A percentile compares a stretch with the other conserved stretches of the same genome.
phyloP scores from a whole-genome alignment of 2,888 invertebrate genomes.

The Mongoloraphidia duomilia region DNA sequence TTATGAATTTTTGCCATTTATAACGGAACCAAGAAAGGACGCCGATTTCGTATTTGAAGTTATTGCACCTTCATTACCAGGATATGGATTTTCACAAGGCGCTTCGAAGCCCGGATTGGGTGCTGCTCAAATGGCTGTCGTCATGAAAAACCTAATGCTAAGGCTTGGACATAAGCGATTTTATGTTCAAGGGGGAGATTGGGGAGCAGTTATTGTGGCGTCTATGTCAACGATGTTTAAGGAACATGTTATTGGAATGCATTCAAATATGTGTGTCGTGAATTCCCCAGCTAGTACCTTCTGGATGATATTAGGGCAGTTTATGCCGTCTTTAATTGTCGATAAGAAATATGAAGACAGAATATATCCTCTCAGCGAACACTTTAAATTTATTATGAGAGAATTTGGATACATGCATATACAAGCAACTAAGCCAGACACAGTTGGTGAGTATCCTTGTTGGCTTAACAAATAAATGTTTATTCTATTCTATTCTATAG shows the following conservation, averaged over 20 bases:
- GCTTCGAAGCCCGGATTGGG: slow-evolving; percentile 47
- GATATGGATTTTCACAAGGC: slow-evolving; percentile 35
- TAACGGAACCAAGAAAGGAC: slow-evolving; percentile 36
- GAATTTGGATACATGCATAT: slow-evolving; percentile 56
- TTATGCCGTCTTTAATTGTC: slow-evolving; percentile 42
- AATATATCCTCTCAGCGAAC: slow-evolving; percentile 36
- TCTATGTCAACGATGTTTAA: slow-evolving; percentile 51
- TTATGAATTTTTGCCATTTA: slow-evolving; percentile 54
- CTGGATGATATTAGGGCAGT: slow-evolving; percentile 30
- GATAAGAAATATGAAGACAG: slow-evolving; percentile 33
- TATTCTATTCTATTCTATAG: too few species aligned
- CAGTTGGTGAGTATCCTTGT: slow-evolving; percentile 44
- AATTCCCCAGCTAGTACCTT: slow-evolving; percentile 19
- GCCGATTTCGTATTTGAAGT: slow-evolving; percentile 49
- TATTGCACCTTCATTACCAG: slow-evolving; percentile 39
- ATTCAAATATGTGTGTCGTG: slow-evolving; percentile 44
- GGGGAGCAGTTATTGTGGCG: slow-evolving; percentile 54
- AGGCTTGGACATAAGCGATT: slow-evolving; percentile 50
- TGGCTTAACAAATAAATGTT: neutral
- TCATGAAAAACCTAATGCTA: slow-evolving; percentile 54
- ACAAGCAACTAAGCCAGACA: slow-evolving; percentile 82
- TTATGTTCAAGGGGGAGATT: slow-evolving; percentile 69
- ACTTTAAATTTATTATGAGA: slow-evolving; percentile 27
- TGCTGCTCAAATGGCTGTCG: slow-evolving; percentile 37
- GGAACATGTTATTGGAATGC: slow-evolving; percentile 36